A percentile compares a stretch with the other conserved stretches of the same genome.
Conservation (phyloP, 2,888 invertebrate genomes). For the Gasteruption jaculator region DNA sequence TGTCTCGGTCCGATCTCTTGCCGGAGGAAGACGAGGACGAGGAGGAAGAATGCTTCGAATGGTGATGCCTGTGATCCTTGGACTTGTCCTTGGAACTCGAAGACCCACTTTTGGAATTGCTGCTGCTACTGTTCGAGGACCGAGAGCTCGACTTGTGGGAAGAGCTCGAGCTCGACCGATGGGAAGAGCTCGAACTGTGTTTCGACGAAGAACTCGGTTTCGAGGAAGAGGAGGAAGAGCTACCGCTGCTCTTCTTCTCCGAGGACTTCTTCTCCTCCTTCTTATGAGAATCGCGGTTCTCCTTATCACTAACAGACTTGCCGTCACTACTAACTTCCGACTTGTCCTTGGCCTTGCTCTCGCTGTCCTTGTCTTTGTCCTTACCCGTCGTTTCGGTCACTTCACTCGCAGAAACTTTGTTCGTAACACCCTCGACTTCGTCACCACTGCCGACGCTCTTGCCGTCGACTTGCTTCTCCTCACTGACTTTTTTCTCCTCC, state of each 20-base stretch:
- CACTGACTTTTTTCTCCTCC: slow-evolving; percentile 25
- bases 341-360: slow-evolving; percentile 29
- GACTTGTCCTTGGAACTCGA: slow-evolving; percentile 43
- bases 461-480: slow-evolving; percentile 10
- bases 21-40: slow-evolving; percentile 33
- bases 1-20: slow-evolving; percentile 44
- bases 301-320: slow-evolving; percentile 56
- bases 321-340: slow-evolving; percentile 42
- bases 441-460: slow-evolving; percentile 25
- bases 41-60: slow-evolving; percentile 32
- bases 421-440: slow-evolving; percentile 20
- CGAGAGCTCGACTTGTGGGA: slow-evolving; percentile 39
- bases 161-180: slow-evolving; percentile 33
- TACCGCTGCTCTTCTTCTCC: slow-evolving; percentile 43
- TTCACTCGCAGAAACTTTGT: slow-evolving; percentile 32
- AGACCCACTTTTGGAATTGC: slow-evolving; percentile 34
- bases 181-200: slow-evolving; percentile 39
- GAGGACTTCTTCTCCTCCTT: slow-evolving; percentile 51
- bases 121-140: slow-evolving; percentile 31
- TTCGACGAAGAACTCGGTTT: slow-evolving; percentile 39
- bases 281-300: slow-evolving; percentile 51
- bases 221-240: slow-evolving; percentile 52
- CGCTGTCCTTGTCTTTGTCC: slow-evolving; percentile 35
- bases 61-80: slow-evolving; percentile 40
- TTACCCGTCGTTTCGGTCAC: slow-evolving; percentile 31